Evolutionary conservation across 2,113 vertebrate genomes (phyloP), one percentile per base, ranked within the genome.

Genomic region (Chloroceryle aenea): DNA sequence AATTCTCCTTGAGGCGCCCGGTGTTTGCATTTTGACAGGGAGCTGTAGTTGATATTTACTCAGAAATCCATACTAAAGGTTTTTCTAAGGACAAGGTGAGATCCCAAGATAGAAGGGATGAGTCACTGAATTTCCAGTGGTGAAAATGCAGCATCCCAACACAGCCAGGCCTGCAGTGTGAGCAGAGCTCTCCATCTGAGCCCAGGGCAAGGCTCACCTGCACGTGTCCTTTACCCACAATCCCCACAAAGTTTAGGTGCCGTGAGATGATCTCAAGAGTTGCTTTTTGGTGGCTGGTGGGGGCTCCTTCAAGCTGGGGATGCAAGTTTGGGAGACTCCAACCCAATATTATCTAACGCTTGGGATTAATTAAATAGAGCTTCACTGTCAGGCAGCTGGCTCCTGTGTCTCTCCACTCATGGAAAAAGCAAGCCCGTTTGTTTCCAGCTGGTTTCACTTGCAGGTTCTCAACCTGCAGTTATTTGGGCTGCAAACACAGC

Each of bases 391-490:
- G n/a, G 73, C 85, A 68, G 63, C 82, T 82, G 89, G 66, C 42
- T 82, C 53, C 42, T 30, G 1, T 14, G 38, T 82, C 53, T 91
- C 62, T 72, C 61, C 14, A 6, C 68, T 2, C 2, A 30, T 58
- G 80, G 87, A 74, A 82, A 75, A 81, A 23, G 56, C 75, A 79
- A 88, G 22, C 3, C 3, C 19, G 0, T 72, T 87, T 91, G 84
- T 95, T 89, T 82, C 43, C 53, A 68, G 81, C 48, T 53, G 8
- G 25, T 91, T 89, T 85, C 42, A 7, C 78, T 85, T 20, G 2
- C 62, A 90, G 85, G 77, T 76, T 87, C 71, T 73, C 67, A n/a
- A 67, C 87, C 89, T 85, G 93, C 85, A 73, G 67, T 10, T n/a
- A 9, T 23, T 77, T 71, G 91, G 81, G 87, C 75, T 75, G 3